Percentiles rank a stretch among this genome's conserved stretches.
These are phyloP conservation scores for Apamea crenata DNA, from an alignment of 2,888 invertebrate species.

Conservation along the genomic window DNA sequence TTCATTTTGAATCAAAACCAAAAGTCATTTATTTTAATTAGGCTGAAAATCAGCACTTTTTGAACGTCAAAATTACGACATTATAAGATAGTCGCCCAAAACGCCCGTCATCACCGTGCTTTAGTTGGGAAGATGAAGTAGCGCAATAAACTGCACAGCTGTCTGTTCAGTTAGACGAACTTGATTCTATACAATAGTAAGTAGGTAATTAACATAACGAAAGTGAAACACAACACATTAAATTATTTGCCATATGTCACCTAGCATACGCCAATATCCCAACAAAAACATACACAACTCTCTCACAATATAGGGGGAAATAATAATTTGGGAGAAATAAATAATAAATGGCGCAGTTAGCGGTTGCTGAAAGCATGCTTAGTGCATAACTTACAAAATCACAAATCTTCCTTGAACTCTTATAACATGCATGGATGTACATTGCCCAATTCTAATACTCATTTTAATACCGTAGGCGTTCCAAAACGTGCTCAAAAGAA, in stretches of 20 bases:
- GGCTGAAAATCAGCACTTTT: too few species aligned
- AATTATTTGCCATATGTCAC: neutral
- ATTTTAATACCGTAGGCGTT: slow-evolving; percentile 52
- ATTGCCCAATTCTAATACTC: slow-evolving; percentile 1
- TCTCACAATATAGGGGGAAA: too few species aligned
- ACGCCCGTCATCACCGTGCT: neutral
- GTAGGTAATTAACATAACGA: neutral
- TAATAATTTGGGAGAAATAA: too few species aligned
- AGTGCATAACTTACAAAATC: neutral
- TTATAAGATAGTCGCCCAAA: too few species aligned
- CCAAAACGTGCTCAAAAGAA: slow-evolving; percentile 41
- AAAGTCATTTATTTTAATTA: too few species aligned
- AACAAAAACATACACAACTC: too few species aligned
- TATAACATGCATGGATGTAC: neutral
- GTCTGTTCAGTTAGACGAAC: neutral
- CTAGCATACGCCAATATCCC: neutral
- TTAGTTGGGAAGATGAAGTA: neutral
- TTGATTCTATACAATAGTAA: too few species aligned
- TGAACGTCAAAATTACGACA: too few species aligned
- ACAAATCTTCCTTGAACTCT: neutral
- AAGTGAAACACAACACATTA: neutral
- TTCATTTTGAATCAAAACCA: neutral
- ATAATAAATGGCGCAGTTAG: neutral
- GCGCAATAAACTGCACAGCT: neutral
- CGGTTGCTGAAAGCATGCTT: neutral